Base-by-base conservation (phyloP, 2,888 invertebrate species). In the Caenorhabditis panamensis region DNA sequence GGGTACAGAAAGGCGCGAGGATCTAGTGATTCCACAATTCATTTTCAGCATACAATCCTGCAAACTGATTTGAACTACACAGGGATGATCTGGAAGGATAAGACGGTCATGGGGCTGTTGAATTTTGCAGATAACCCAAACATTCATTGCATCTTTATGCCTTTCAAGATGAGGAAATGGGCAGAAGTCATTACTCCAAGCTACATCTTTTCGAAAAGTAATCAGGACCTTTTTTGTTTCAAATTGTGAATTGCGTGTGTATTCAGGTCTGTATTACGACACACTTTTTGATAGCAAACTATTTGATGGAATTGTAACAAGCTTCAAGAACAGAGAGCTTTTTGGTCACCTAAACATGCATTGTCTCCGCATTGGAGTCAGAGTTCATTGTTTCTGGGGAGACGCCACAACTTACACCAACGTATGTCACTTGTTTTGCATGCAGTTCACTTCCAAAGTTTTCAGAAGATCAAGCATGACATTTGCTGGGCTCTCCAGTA, bases 401-500 rank as follows among this genome's bases (percentile, higher is more conserved):
- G 51, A 59, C 2, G 37, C 49, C 16, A 2, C 18, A 2, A 13
- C 24, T 16, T 47, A 59, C 20, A 24, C 61, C n/a, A 59, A 22
- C 4, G 67, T 67, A 3, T 18, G 41, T 5, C 49, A 20, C 4
- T 24, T 13, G n/a, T n/a, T 62, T 18, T 26, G 8, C 13, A 16
- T 53, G 36, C 1, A 16, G 6, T n/a, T n/a, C n/a, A n/a, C 28
- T 26, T 28, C 13, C 31, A 16, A 28, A 56, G 11, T 20, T 4
- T 53, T 31, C 61, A 69, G 69, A 69, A 18, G 11, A 18, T 69
- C 26, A 49, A 59, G n/a, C 18, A 61, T 0, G 59, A 69, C 1
- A 18, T 69, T 20, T 31, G 69, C 11, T 69, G 69, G 69, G 37
- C 18, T 26, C 24, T 69, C 1, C 69, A 69, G 28, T 69, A 37